A percentile compares a stretch with the other conserved stretches of the same genome.
phyloP scores from a whole-genome alignment of 2,797 vertebrate species.

The Ctenochaetus hawaiiensis region DNA sequence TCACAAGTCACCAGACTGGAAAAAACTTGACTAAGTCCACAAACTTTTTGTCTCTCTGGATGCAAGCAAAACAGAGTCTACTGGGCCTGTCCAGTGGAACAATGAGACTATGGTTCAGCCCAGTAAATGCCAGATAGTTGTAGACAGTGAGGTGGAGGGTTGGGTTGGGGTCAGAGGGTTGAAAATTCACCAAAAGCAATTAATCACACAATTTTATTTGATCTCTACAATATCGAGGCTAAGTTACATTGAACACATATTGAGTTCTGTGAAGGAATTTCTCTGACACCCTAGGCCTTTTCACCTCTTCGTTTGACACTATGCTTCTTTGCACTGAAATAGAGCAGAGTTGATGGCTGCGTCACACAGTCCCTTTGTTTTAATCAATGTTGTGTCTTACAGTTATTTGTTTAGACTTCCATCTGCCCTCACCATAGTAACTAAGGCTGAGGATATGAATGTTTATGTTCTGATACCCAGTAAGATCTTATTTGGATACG shows the following conservation, averaged over 20 bases:
- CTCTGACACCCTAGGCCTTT: too few relatives aligned
- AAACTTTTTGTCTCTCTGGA: conserved; percentile 75
- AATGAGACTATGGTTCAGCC: conserved; percentile 35
- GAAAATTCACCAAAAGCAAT: background rate
- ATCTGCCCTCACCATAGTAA: too few relatives aligned
- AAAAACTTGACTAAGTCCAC: conserved; percentile 85
- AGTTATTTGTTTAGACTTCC: too few relatives aligned
- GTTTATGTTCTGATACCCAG: too few relatives aligned
- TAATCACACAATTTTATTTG: conserved; percentile 2
- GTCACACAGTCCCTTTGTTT: too few relatives aligned
- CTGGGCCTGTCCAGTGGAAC: conserved; percentile 53
- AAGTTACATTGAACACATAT: background rate
- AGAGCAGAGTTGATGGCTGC: too few relatives aligned
- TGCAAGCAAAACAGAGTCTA: conserved; percentile 74
- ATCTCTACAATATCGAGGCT: conserved; percentile 5
- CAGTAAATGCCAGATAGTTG: conserved; percentile 37
- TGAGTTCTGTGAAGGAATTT: too few relatives aligned
- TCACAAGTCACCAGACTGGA: conserved; percentile 86
- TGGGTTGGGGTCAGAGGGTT: background rate
- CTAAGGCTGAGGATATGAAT: too few relatives aligned
- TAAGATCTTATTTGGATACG: too few relatives aligned
- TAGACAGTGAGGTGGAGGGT: background rate
- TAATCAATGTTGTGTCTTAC: too few relatives aligned
- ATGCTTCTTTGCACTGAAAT: too few relatives aligned
- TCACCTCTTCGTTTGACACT: too few relatives aligned